Conservation (phyloP, 2,113 vertebrate genomes). For the Phaetusa simplex region DNA sequence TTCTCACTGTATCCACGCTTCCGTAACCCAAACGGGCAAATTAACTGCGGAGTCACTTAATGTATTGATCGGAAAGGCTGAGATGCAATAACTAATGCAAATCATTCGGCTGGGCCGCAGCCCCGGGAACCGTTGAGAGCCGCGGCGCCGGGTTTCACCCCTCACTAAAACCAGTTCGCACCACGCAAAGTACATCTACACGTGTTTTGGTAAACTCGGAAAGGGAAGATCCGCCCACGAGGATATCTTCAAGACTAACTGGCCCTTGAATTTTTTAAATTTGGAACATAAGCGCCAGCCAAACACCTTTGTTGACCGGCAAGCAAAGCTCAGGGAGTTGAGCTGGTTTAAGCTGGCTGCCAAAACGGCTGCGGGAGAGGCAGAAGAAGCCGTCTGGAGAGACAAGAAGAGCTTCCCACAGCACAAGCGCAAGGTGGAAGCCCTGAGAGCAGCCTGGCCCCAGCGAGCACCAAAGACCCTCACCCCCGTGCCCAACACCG, state of each 20-base stretch:
- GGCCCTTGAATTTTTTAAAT: neutral
- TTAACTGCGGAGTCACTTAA: neutral
- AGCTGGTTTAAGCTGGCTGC: neutral
- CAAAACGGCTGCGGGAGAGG: neutral
- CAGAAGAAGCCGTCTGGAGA: neutral
- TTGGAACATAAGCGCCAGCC: neutral
- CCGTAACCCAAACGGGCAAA: neutral
- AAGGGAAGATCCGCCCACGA: rapidly evolving
- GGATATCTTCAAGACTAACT: neutral
- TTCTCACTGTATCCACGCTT: neutral
- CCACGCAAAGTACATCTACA: neutral
- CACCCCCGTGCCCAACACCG: rapidly evolving
- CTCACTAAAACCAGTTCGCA: rapidly evolving
- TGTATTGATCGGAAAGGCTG: neutral
- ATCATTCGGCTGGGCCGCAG: neutral
- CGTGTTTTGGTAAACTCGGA: rapidly evolving
- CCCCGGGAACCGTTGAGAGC: neutral
- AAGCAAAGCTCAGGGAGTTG: rapidly evolving
- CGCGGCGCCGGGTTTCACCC: neutral
- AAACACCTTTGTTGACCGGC: neutral
- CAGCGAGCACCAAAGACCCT: neutral
- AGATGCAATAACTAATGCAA: neutral
- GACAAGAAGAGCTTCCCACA: neutral
- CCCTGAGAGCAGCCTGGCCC: neutral
- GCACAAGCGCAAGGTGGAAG: neutral